These are phyloP conservation scores for Rhizomys pruinosus DNA, from an alignment of 2,113 vertebrate species.

Conservation along the genomic window DNA sequence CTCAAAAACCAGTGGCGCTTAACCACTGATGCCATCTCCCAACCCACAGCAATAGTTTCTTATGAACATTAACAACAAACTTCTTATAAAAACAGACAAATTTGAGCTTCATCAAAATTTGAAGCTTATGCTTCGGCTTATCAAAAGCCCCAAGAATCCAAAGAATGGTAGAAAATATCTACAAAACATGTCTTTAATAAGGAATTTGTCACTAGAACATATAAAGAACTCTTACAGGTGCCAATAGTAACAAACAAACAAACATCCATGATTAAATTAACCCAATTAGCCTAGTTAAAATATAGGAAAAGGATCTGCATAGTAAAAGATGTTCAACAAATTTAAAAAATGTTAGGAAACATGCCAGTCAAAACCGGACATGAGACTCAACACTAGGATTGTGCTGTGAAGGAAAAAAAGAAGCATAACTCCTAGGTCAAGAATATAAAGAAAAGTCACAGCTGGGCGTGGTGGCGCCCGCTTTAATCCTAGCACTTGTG, in stretches of 20 bases:
- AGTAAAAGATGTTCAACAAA: constrained; percentile 9
- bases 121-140: neutral
- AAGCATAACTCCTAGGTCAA: neutral
- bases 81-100: neutral
- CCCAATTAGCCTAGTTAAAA: neutral
- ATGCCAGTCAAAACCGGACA: neutral
- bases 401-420: neutral
- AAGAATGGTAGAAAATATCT: constrained; percentile 29
- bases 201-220: neutral
- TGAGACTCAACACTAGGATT: neutral
- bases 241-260: neutral
- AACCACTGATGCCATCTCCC: neutral
- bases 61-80: constrained; percentile 41
- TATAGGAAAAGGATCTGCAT: neutral
- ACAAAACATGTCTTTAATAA: neutral
- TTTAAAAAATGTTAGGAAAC: constrained; percentile 4
- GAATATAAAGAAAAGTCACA: neutral
- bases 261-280: constrained; percentile 4
- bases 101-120: constrained; percentile 28
- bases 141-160: constrained; percentile 31
- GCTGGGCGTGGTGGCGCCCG: too few relatives aligned
- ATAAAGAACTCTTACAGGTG: constrained; percentile 1
- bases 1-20: neutral
- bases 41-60: neutral
- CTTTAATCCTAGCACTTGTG: too few relatives aligned